Conservation (phyloP, 2,113 vertebrate species). For the Piaya cayana region DNA sequence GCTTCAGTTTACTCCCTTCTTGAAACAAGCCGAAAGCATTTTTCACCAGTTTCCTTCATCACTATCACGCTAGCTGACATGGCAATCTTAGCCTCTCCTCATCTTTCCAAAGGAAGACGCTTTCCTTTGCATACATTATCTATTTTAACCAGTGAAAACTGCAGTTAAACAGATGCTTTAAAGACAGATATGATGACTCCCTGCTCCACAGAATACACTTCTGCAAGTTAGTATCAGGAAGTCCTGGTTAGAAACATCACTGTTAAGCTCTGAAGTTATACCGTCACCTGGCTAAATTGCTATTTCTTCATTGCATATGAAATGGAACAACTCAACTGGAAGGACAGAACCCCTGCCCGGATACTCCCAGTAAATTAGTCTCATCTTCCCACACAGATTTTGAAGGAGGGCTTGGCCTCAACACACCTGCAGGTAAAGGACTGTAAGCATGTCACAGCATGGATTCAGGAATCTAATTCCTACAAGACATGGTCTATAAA, state of each 20-base stretch:
- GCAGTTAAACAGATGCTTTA: not conserved
- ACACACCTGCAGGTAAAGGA: not conserved
- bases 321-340: not conserved
- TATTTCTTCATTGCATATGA: not conserved
- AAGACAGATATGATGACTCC: not conserved
- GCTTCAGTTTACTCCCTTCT: not conserved
- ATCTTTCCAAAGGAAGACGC: not conserved
- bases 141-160: not conserved
- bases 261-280: not conserved
- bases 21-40: not conserved
- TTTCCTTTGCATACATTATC: not conserved
- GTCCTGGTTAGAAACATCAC: not conserved
- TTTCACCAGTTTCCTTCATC: not conserved
- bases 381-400: not conserved
- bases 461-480: not conserved
- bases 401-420: not conserved
- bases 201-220: not conserved
- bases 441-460: rapidly evolving
- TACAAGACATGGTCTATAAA: not conserved
- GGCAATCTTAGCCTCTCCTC: not conserved
- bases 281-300: not conserved
- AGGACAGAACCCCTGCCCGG: not conserved
- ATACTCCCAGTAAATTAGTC: not conserved
- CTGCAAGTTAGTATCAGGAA: rapidly evolving
- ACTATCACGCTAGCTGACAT: rapidly evolving